Base-by-base conservation (phyloP, 2,113 vertebrate genomes). In the Eulacestoma nigropectus region DNA sequence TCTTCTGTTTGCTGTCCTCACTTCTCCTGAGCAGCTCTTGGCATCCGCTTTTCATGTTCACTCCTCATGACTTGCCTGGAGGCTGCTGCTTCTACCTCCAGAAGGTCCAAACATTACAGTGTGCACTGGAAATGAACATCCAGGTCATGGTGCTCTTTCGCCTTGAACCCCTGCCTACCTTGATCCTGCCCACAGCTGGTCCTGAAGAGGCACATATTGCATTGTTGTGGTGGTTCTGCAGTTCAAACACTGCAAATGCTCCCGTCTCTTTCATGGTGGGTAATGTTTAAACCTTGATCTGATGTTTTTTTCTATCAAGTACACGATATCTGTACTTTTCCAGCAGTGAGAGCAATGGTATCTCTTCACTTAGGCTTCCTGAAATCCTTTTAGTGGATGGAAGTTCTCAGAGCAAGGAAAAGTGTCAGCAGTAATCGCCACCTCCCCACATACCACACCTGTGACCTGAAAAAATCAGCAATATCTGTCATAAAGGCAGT, bases 281-380 rank as follows among this genome's bases (percentile, higher is more conserved):
- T 11, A 23, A 37, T 5, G 3, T 33, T 68, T 78, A 47, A 84
- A 68, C 41, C 27, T 65, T 2, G 1, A 42, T 53, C 52, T 2
- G 55, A 37, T 0, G 0, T 37, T 77, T 67, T 67, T 46, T 85
- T 37, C 20, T 69, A 1, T 13, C 42, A 2, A 1, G 8, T 29
- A 44, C 33, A 7, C 0, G 0, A 2, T 70, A 53, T 39, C 27
- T 69, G 15, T 30, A 29, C 55, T 69, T 91, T 44, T 60, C 62
- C 44, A 62, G 16, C 5, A 74, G 37, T 12, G 14, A 91, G 30
- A 64, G 44, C 49, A 56, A 13, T 19, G n/a, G 37, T 29, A 42
- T 65, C 63, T 62, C n/a, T 70, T 87, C 29, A 27, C 26, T 79
- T 76, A 22, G 37, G 27, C 37, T 62, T 79, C 68, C 63, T 78